phyloP scores from a whole-genome alignment of 2,797 vertebrate genomes.

The Oreonectes daqikongensis region DNA sequence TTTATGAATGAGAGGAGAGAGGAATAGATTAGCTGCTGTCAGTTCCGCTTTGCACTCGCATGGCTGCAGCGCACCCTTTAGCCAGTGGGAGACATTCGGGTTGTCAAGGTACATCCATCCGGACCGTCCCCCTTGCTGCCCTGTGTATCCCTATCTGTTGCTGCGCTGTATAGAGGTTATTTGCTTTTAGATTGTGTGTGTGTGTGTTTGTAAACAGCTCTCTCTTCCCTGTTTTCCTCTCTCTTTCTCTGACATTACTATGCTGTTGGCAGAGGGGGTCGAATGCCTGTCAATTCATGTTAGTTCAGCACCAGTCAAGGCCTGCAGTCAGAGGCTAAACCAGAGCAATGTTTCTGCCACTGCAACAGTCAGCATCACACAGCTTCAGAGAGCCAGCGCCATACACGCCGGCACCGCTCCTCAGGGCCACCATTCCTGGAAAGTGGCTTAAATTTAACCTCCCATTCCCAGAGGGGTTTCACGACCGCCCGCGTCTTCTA shows the following conservation, averaged over 20 bases:
- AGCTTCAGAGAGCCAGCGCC: constrained; percentile 30
- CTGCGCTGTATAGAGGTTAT: not conserved
- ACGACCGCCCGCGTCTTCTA: not conserved
- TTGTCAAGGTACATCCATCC: constrained; percentile 63
- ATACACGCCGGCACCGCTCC: constrained; percentile 22
- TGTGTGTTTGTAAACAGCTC: constrained; percentile 41
- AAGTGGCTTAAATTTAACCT: constrained; percentile 45
- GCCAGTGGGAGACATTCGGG: constrained; percentile 52
- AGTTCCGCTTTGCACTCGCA: constrained; percentile 53
- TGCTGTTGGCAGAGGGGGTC: constrained; percentile 38
- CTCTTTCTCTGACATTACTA: constrained; percentile 27
- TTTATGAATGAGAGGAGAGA: constrained; percentile 35
- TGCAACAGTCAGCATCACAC: constrained; percentile 44
- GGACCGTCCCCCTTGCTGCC: constrained; percentile 2
- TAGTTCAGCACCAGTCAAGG: constrained; percentile 45
- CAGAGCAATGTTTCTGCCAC: constrained; percentile 41
- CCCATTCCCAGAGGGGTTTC: not conserved
- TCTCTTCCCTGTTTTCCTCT: not conserved
- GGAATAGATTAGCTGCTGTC: constrained; percentile 59
- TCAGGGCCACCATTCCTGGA: constrained; percentile 34
- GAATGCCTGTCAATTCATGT: constrained; percentile 58
- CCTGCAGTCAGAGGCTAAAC: constrained; percentile 50
- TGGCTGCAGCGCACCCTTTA: constrained; percentile 48
- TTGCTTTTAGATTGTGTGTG: constrained; percentile 2
- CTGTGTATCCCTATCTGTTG: constrained; percentile 12